Evolutionary conservation across 2,888 invertebrate species (phyloP).

Genomic region (Synergus gifuensis): DNA sequence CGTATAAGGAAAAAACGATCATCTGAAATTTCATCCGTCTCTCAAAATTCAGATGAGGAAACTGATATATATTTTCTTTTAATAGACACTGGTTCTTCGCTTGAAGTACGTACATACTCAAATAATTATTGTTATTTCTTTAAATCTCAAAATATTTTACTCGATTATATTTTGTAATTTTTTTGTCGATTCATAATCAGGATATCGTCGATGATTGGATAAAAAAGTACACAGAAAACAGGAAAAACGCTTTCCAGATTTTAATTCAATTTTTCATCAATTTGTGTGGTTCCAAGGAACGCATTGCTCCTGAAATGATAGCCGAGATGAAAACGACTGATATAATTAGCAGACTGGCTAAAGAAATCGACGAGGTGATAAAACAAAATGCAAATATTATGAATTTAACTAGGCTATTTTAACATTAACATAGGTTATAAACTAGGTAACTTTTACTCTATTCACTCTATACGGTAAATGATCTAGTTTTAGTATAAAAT

Average conservation of each 20-base stretch:
- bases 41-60: slow-evolving; percentile 84
- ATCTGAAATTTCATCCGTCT: slow-evolving; percentile 56
- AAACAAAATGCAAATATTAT: neutral
- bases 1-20: slow-evolving; percentile 76
- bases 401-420: neutral
- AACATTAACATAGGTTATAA: too few species aligned
- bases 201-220: slow-evolving; percentile 99
- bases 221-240: slow-evolving; percentile 95
- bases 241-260: slow-evolving; percentile 93
- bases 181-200: slow-evolving; percentile 74
- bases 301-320: slow-evolving; percentile 94
- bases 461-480: too few species aligned
- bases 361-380: slow-evolving; percentile 96
- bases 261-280: slow-evolving; percentile 99
- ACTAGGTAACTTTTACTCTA: too few species aligned
- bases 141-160: neutral
- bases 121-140: slow-evolving; percentile 34
- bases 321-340: slow-evolving; percentile 97
- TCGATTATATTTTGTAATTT: neutral
- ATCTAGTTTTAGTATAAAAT: too few species aligned
- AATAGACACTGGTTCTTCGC: slow-evolving; percentile 88
- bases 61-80: slow-evolving; percentile 91
- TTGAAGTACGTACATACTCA: slow-evolving; percentile 80
- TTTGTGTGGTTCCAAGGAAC: slow-evolving; percentile 97
- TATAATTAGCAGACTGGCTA: slow-evolving; percentile 98